Evolutionary conservation across 2,113 vertebrate genomes (phyloP).

Genomic region (Pelvicachromis taeniatus): DNA sequence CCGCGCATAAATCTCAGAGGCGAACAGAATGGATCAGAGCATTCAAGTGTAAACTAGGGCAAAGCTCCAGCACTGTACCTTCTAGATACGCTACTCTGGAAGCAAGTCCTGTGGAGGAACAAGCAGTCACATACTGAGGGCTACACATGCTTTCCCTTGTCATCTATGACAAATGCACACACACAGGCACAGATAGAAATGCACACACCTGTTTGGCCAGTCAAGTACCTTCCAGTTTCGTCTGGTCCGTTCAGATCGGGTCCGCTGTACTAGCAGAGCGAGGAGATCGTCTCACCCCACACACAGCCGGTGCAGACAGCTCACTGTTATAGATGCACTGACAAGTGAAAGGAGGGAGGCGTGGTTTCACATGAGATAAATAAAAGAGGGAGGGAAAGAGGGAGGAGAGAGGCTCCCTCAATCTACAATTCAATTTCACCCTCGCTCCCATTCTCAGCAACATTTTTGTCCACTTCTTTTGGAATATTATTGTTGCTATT

Average conservation of each 20-base stretch:
- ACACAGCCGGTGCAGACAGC: conserved; percentile 67
- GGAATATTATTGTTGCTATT: background rate
- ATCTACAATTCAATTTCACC: conserved; percentile 75
- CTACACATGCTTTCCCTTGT: conserved; percentile 21
- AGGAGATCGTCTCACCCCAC: conserved; percentile 58
- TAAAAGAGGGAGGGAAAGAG: conserved; percentile 70
- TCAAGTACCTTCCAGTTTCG: conserved; percentile 38
- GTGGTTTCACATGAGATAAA: conserved; percentile 70
- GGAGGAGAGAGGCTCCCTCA: conserved; percentile 64
- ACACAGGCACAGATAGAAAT: background rate
- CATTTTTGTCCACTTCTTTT: background rate
- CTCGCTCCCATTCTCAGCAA: conserved; percentile 25
- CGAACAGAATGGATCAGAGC: conserved; percentile 50
- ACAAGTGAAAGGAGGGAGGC: conserved; percentile 75
- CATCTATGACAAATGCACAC: conserved; percentile 7
- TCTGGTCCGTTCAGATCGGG: conserved; percentile 32
- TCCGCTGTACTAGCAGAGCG: conserved; percentile 41
- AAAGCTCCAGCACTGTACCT: conserved; percentile 56
- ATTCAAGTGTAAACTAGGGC: conserved; percentile 72
- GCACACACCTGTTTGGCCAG: conserved; percentile 63
- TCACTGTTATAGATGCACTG: conserved; percentile 73
- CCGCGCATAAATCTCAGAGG: conserved; percentile 56
- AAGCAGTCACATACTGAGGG: background rate
- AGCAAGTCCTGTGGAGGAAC: conserved; percentile 43
- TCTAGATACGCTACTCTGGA: conserved; percentile 36